A percentile compares a stretch with the other conserved stretches of the same genome.
Evolutionary conservation across 1,140 invertebrate species (phyloP).

Genomic region (Callitettix versicolor): DNA sequence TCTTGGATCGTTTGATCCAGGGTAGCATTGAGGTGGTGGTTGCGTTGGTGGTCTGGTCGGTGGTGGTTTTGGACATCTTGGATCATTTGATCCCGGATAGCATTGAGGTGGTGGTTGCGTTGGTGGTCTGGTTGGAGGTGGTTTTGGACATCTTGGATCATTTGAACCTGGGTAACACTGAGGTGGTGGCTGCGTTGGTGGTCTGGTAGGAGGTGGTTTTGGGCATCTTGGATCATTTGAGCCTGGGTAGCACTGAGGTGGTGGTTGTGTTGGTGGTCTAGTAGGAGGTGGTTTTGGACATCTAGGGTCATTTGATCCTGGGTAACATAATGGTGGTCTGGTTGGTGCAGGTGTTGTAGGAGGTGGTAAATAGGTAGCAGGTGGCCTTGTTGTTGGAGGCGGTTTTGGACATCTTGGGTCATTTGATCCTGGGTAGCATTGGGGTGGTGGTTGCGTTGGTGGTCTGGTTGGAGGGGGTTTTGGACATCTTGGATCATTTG

Average conservation of each 20-base stretch:
- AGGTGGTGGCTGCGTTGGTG: conserved; percentile 17
- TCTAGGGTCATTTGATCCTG: conserved; percentile 31
- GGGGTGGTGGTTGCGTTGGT: too few species aligned
- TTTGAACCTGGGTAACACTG: conserved; percentile 27
- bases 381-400: too few species aligned
- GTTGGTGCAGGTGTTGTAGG: too few species aligned
- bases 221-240: conserved; percentile 28
- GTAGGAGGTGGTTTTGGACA: conserved; percentile 27
- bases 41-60: conserved; percentile 23
- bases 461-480: too few species aligned
- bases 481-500: too few species aligned
- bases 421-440: too few species aligned
- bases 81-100: conserved; percentile 28
- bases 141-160: conserved; percentile 28
- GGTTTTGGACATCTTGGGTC: too few species aligned
- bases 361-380: too few species aligned
- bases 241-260: conserved; percentile 28
- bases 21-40: conserved; percentile 27
- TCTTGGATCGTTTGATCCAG: conserved; percentile 29
- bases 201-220: conserved; percentile 18
- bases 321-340: conserved; percentile 27
- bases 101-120: conserved; percentile 19
- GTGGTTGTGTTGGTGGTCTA: conserved; percentile 8
- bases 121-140: conserved; percentile 21
- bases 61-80: conserved; percentile 26